A percentile compares a stretch with the other conserved stretches of the same genome.
Conservation (phyloP, 2,797 vertebrate species). For the Gorsachius magnificus region DNA sequence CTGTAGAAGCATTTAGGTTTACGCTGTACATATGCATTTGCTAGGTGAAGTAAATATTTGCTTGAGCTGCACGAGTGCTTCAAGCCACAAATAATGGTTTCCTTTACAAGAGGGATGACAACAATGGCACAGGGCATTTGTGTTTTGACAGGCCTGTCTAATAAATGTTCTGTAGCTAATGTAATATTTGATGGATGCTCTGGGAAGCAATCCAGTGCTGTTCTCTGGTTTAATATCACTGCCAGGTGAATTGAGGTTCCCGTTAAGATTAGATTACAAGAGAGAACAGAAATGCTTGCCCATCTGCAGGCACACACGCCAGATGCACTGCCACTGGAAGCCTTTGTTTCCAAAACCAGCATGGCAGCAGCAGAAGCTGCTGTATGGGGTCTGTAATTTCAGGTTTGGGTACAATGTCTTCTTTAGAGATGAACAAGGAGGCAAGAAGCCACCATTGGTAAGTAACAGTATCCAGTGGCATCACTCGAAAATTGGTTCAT, state of each 20-base stretch:
- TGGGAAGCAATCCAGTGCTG: constrained; percentile 25
- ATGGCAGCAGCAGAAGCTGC: not conserved
- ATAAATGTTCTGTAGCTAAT: constrained; percentile 11
- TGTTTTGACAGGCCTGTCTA: constrained; percentile 30
- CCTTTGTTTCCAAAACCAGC: not conserved
- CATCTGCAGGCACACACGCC: not conserved
- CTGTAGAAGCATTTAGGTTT: not conserved
- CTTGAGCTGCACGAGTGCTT: not conserved
- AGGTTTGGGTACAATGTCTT: not conserved
- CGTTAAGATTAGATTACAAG: not conserved
- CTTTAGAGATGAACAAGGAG: not conserved
- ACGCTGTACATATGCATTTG: not conserved
- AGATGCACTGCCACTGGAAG: not conserved
- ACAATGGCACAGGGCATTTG: constrained; percentile 2
- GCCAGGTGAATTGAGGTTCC: constrained; percentile 9
- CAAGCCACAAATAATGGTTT: not conserved
- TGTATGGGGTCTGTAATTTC: not conserved
- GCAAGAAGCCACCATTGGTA: not conserved
- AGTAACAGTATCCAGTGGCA: not conserved
- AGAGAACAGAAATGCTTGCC: not conserved
- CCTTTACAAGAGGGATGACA: constrained; percentile 1
- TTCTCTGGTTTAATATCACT: constrained; percentile 1
- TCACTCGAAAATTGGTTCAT: not conserved
- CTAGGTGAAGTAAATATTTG: not conserved
- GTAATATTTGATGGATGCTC: constrained; percentile 27